Evolutionary conservation across 1,140 invertebrate species (phyloP).

Genomic region (Aphis craccivora): DNA sequence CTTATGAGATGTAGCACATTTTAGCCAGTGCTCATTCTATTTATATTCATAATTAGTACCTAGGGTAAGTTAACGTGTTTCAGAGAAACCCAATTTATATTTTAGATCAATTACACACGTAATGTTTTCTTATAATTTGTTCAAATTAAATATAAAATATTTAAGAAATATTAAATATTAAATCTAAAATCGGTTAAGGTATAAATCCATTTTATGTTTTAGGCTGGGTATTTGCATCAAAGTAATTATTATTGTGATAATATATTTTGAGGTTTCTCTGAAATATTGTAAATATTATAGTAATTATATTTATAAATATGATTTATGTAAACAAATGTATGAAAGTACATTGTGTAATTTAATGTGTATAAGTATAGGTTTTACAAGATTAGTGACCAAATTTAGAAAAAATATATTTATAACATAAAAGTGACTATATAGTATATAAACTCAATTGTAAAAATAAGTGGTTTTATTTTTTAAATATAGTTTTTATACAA

Average conservation of each 20-base stretch:
- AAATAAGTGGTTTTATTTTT: slow-evolving; percentile 19
- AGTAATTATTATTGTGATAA: background rate
- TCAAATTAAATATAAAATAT: background rate
- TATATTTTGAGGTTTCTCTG: slow-evolving; percentile 32
- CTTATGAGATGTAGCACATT: background rate
- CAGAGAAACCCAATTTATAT: slow-evolving; percentile 1
- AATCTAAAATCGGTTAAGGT: background rate
- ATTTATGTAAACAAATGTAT: background rate
- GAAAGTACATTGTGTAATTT: background rate
- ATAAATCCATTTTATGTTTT: background rate
- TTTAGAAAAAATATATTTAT: background rate
- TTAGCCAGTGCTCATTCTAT: slow-evolving; percentile 24
- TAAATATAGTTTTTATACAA: slow-evolving; percentile 33
- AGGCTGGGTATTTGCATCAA: background rate
- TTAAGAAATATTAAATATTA: background rate
- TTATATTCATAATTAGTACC: slow-evolving; percentile 13
- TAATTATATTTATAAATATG: background rate
- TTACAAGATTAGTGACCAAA: background rate
- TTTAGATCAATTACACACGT: background rate
- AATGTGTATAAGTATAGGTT: background rate
- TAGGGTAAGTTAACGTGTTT: background rate
- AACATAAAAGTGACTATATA: background rate
- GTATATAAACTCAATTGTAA: slow-evolving; percentile 2
- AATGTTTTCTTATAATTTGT: background rate
- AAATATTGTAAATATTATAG: background rate